phyloP scores from a whole-genome alignment of 2,888 invertebrate species.

The Rotaria macrura region DNA sequence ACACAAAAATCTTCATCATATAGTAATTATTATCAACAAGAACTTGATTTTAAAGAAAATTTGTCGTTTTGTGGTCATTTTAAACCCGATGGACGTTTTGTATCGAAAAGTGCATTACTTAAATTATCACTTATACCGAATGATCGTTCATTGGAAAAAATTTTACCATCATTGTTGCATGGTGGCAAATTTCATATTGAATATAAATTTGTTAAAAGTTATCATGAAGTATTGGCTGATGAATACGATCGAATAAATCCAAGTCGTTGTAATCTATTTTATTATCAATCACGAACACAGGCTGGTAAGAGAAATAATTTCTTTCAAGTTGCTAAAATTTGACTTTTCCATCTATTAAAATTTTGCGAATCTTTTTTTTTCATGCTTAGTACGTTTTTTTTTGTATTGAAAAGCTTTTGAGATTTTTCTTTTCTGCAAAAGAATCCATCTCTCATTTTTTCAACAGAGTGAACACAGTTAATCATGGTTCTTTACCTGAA shows the following conservation, averaged over 20 bases:
- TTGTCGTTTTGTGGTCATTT: neutral
- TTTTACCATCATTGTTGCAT: neutral
- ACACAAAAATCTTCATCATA: neutral
- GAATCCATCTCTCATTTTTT: too few species aligned
- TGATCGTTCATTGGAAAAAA: neutral
- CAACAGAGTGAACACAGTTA: too few species aligned
- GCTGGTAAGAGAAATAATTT: neutral
- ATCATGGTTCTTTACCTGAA: too few species aligned
- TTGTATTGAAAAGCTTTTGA: too few species aligned
- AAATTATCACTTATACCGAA: neutral
- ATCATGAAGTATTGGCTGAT: neutral
- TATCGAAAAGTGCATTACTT: neutral
- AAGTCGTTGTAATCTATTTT: neutral
- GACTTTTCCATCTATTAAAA: too few species aligned
- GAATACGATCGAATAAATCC: neutral
- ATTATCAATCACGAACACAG: neutral
- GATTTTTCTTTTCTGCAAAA: too few species aligned
- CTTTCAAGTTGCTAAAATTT: too few species aligned
- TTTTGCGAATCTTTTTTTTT: too few species aligned
- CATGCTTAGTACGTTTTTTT: too few species aligned
- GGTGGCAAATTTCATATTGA: neutral
- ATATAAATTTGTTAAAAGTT: conserved; percentile 7
- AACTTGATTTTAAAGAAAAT: conserved; percentile 8
- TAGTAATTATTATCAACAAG: conserved; percentile 18
- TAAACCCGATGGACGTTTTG: conserved; percentile 9